Evolutionary conservation across 2,113 vertebrate species (phyloP).

Genomic region (Actenoides lindsayi): DNA sequence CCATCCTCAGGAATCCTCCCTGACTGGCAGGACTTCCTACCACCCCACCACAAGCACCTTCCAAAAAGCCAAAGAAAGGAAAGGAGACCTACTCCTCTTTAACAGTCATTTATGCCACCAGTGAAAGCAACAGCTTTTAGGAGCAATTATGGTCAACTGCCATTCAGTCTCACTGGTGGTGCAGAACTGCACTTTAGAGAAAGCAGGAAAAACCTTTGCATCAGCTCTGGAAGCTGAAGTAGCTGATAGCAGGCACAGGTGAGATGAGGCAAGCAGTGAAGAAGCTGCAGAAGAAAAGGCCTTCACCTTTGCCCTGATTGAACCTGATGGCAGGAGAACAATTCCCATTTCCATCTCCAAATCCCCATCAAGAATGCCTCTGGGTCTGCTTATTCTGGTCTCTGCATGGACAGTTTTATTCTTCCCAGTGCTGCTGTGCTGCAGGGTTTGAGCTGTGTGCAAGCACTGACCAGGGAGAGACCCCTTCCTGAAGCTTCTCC

Average conservation of each 20-base stretch:
- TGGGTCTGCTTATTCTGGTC: neutral
- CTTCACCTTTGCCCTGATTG: neutral
- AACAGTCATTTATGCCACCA: neutral
- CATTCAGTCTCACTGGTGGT: neutral
- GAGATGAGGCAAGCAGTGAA: neutral
- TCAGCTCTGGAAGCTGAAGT: neutral
- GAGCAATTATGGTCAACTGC: neutral
- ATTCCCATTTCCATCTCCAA: neutral
- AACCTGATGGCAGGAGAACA: neutral
- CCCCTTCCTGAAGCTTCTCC: neutral
- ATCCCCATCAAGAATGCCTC: neutral
- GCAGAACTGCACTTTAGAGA: neutral
- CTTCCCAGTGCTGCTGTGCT: neutral
- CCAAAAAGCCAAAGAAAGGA: neutral
- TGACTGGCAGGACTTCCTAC: neutral
- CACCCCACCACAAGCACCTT: neutral
- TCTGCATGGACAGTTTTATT: neutral
- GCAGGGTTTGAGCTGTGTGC: neutral
- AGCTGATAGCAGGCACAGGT: neutral
- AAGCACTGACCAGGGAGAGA: neutral
- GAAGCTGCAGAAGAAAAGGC: neutral
- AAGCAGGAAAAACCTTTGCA: neutral
- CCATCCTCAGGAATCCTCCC: neutral
- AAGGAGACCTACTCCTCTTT: neutral
- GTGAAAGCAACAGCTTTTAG: neutral